These are phyloP conservation scores for Penaeus chinensis DNA, from an alignment of 1,140 invertebrate species.

Conservation along the genomic window DNA sequence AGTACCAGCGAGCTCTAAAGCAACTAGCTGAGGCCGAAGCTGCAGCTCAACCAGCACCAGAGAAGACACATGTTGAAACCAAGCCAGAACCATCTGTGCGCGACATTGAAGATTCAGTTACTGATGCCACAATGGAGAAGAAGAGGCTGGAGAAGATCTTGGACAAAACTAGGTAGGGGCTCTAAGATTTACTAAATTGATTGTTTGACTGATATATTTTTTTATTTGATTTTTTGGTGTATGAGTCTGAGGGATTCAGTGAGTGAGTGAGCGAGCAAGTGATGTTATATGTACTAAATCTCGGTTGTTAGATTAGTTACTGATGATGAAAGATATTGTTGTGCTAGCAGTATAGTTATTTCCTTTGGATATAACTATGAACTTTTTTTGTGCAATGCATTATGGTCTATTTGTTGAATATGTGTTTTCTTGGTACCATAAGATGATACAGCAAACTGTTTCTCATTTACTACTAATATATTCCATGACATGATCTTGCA, in stretches of 20 bases:
- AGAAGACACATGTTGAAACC: conserved; percentile 64
- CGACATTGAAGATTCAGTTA: conserved; percentile 90
- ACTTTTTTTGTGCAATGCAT: no score
- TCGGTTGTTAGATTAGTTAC: no score
- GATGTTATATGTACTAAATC: no score
- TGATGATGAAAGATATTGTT: no score
- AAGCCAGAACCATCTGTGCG: conserved; percentile 70
- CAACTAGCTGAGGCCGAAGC: conserved; percentile 74
- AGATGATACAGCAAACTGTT: no score
- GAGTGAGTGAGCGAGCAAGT: no score
- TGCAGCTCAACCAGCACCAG: conserved; percentile 54
- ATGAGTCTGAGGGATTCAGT: no score
- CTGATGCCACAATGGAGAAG: conserved; percentile 80
- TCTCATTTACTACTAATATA: no score
- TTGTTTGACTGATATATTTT: not conserved
- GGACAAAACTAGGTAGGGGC: conserved; percentile 84
- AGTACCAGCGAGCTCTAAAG: conserved; percentile 92
- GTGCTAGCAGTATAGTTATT: no score
- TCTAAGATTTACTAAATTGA: not conserved
- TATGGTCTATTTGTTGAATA: no score
- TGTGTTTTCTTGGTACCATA: no score
- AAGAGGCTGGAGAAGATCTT: conserved; percentile 83
- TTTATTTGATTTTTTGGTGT: not conserved
- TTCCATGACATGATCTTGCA: conserved; percentile 65
- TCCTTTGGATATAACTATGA: no score